phyloP scores from a whole-genome alignment of 2,113 vertebrate species.

The Ceyx cyanopectus region DNA sequence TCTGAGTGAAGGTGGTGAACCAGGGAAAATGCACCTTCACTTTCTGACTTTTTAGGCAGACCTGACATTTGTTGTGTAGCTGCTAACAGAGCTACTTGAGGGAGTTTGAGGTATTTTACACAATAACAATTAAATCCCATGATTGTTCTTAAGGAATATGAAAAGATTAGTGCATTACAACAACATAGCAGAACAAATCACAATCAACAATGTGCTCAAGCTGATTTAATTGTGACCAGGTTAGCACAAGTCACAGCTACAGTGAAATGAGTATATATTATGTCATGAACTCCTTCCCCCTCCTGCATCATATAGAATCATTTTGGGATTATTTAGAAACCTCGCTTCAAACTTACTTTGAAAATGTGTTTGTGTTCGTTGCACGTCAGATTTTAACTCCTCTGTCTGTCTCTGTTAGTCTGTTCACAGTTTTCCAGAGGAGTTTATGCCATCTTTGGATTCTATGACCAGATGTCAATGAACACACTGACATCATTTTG shows the following conservation, averaged over 20 bases:
- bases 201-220: background rate
- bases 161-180: background rate
- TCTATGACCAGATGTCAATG: slow-evolving; percentile 99
- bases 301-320: background rate
- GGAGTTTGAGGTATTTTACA: background rate
- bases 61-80: background rate
- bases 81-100: background rate
- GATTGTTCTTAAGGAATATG: background rate
- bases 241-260: background rate
- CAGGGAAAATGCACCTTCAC: background rate
- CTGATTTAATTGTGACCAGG: background rate
- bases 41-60: background rate
- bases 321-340: background rate
- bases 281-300: background rate
- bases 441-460: slow-evolving; percentile 98
- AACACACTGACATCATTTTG: slow-evolving; percentile 98
- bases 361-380: background rate
- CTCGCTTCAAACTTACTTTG: background rate
- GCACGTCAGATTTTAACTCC: slow-evolving; percentile 20
- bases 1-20: background rate
- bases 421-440: slow-evolving; percentile 98
- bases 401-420: slow-evolving; percentile 81
- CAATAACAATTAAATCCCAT: background rate
- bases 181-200: background rate
- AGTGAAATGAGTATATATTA: background rate